Evolutionary conservation across 2,888 invertebrate species (phyloP).

Genomic region (Coronaproctus castanopsis): DNA sequence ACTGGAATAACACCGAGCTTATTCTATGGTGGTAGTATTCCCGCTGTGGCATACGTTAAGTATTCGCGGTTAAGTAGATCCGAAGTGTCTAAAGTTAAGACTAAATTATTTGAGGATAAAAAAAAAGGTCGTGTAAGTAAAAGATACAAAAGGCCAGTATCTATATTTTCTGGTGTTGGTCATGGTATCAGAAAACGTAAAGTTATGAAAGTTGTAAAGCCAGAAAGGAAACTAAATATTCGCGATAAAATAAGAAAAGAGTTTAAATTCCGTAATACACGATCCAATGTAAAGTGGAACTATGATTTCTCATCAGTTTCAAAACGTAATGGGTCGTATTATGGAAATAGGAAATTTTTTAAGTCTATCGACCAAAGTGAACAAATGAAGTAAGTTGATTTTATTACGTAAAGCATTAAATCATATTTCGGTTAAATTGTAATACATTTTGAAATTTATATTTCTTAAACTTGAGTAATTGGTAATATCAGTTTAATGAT

Average conservation of each 20-base stretch:
- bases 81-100: neutral
- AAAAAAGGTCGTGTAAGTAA: too few species aligned
- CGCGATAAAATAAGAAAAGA: neutral
- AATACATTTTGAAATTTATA: too few species aligned
- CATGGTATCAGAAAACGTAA: conserved; percentile 10
- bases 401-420: too few species aligned
- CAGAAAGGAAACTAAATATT: neutral
- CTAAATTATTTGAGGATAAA: neutral
- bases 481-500: too few species aligned
- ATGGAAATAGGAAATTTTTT: conserved; percentile 10
- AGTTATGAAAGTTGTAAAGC: neutral
- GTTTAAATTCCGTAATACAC: neutral
- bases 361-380: conserved; percentile 4
- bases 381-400: neutral
- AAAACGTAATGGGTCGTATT: neutral
- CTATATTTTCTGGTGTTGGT: conserved; percentile 6
- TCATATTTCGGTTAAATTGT: too few species aligned
- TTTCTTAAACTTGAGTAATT: too few species aligned
- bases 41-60: neutral
- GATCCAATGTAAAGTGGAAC: neutral
- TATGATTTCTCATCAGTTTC: neutral
- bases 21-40: neutral
- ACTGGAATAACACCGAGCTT: neutral
- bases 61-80: too few species aligned
- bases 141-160: neutral